Evolutionary conservation across 2,888 invertebrate genomes (phyloP).

Genomic region (Reticulitermes lucifugus): DNA sequence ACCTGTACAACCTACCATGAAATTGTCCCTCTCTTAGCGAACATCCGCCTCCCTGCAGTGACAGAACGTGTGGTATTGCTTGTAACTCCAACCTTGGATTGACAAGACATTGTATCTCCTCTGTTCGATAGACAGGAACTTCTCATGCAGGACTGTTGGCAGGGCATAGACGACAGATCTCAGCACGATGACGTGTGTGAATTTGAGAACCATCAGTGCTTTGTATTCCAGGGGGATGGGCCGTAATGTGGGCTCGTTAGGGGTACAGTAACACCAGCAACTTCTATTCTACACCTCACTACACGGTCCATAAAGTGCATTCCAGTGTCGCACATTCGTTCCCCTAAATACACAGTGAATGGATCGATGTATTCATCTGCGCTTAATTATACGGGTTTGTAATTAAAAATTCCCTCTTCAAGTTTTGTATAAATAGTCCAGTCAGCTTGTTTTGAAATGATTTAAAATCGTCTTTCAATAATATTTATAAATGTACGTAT

Average conservation of each 20-base stretch:
- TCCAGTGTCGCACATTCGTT: slow-evolving; percentile 8
- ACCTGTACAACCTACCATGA: no score
- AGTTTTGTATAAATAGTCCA: not conserved
- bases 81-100: no score
- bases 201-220: not conserved
- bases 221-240: slow-evolving; percentile 7
- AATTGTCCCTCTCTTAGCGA: no score
- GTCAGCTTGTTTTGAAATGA: not conserved
- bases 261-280: not conserved
- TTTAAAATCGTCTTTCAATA: not conserved
- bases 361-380: not conserved
- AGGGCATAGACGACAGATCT: no score
- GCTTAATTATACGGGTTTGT: not conserved
- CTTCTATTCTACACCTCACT: not conserved
- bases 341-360: not conserved
- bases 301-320: not conserved
- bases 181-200: not conserved
- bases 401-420: not conserved
- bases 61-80: no score
- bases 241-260: slow-evolving; percentile 1
- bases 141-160: no score
- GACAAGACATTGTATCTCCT: no score
- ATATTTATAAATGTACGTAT: not conserved
- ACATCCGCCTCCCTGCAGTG: no score
- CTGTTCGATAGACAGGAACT: no score